phyloP scores from a whole-genome alignment of 2,888 invertebrate genomes.

The Hetaerina titia region DNA sequence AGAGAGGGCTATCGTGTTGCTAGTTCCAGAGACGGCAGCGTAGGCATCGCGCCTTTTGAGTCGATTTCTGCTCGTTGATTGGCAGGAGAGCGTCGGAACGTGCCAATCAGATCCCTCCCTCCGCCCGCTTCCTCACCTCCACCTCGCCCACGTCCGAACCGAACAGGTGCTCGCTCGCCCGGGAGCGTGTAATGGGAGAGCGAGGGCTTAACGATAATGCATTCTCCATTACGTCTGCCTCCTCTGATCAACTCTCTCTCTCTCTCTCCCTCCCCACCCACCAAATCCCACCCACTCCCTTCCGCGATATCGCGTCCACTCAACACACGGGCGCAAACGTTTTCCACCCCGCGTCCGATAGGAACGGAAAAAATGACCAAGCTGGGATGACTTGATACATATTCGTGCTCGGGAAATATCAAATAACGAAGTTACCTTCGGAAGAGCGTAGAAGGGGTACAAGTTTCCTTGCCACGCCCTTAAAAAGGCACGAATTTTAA shows the following conservation, averaged over 20 bases:
- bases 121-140: background rate
- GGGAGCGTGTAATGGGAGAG: background rate
- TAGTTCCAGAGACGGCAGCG: background rate
- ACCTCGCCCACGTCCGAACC: background rate
- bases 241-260: too few relatives aligned
- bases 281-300: too few relatives aligned
- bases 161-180: constrained; percentile 9
- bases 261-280: too few relatives aligned
- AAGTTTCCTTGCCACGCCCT: background rate
- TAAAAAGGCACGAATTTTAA: background rate
- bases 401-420: background rate
- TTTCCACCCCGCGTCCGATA: background rate
- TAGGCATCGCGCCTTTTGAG: background rate
- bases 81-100: background rate
- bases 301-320: background rate
- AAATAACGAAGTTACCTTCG: background rate
- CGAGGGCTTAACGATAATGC: background rate
- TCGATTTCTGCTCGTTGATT: background rate
- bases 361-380: background rate
- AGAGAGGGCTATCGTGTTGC: background rate
- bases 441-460: background rate
- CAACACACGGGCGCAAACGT: background rate
- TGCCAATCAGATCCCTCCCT: background rate
- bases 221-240: constrained; percentile 11
- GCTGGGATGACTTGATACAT: background rate